These are phyloP conservation scores for Oegoconia quadripuncta DNA, from an alignment of 2,888 invertebrate species.

Conservation along the genomic window DNA sequence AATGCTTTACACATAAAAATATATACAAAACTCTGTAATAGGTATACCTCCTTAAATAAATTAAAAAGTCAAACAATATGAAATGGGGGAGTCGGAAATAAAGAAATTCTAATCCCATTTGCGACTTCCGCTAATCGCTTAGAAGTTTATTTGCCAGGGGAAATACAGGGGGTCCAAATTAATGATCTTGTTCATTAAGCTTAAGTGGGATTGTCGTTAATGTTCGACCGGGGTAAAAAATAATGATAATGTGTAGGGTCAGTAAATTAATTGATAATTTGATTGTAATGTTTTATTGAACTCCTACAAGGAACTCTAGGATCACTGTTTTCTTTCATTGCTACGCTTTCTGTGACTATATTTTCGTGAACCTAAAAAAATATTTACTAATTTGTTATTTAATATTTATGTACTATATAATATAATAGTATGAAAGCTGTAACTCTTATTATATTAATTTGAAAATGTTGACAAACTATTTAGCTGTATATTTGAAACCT, in stretches of 20 bases:
- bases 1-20: too few relatives aligned
- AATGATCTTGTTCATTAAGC: slow-evolving; percentile 71
- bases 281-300: too few relatives aligned
- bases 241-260: slow-evolving; percentile 22
- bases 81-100: slow-evolving; percentile 32
- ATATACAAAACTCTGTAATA: slow-evolving; percentile 14
- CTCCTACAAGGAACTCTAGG: too few relatives aligned
- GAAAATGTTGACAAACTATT: too few relatives aligned
- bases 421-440: too few relatives aligned
- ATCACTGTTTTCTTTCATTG: too few relatives aligned
- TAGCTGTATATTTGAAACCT: too few relatives aligned
- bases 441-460: too few relatives aligned
- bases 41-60: slow-evolving; percentile 40
- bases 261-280: neutral
- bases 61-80: slow-evolving; percentile 33
- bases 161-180: slow-evolving; percentile 42
- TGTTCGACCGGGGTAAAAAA: slow-evolving; percentile 46
- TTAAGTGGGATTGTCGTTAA: slow-evolving; percentile 64
- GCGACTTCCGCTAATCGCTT: slow-evolving; percentile 43
- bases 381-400: too few relatives aligned
- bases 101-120: slow-evolving; percentile 46
- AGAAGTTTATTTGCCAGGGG: slow-evolving; percentile 39
- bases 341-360: too few relatives aligned
- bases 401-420: too few relatives aligned
- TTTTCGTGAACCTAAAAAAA: too few relatives aligned